Base-by-base conservation (phyloP, 2,888 invertebrate genomes). In the Girardia tigrina region DNA sequence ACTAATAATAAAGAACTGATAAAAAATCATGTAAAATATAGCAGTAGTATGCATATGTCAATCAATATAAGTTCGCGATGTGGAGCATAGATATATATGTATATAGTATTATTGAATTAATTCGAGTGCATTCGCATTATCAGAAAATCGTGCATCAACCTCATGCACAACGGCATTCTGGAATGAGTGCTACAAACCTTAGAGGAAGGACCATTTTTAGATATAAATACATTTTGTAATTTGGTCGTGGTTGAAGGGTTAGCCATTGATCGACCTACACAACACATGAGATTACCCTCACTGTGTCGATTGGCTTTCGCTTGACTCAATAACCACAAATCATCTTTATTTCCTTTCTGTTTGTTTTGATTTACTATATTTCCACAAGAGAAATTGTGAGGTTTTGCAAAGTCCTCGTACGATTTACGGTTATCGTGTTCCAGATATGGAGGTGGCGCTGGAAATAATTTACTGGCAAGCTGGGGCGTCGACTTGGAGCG, bases 251-350 rank as follows among this genome's bases (percentile, higher is more conserved):
- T 16, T 8, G 56, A 4, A 56, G 6, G 20, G 23, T 56, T 56
- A n/a, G 56, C 4, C 56, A n/a, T 23, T 6, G 23, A 6, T 56
- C 56, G 56, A n/a, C 56, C 56, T 20, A 56, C 56, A 56, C 56
- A 56, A 16, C 56, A 56, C 56, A 56, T 56, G n/a, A 56, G 56
- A 56, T 56, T 56, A 56, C 56, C 56, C 56, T 56, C 56, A 56
- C 56, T 56, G 23, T 56, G n/a, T n/a, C 56, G 56, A 16, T n/a
- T 56, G 20, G 23, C 20, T 23, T 56, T 56, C n/a, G 56, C n/a
- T 56, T 56, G 8, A 16, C 23, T 56, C 56, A 56, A 56, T 4
- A 56, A n/a, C 56, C 56, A 56, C 56, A 56, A 56, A 56, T 56
- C 56, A 16, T 56, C 56, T 56, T 56, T 56, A 23, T 56, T 56